Base-by-base conservation (phyloP, 2,113 vertebrate genomes). In the Cephalophus harveyi region DNA sequence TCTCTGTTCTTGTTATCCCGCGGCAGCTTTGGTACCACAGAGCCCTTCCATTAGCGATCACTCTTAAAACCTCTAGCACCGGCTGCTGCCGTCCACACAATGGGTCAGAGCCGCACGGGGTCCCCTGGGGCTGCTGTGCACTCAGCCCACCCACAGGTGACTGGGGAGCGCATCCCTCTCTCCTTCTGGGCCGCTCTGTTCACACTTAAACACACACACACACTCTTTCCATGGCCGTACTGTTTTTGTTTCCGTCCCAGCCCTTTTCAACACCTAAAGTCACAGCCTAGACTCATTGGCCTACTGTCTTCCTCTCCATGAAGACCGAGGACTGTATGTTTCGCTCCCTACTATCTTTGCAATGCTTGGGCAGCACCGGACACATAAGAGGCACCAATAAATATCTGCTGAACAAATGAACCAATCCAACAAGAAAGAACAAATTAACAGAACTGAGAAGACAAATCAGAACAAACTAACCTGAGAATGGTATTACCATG, bases 1-100 rank as follows among this genome's bases (percentile, higher is more conserved):
- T 27, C 10, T 48, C 2, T 7, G 30, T 81, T 6, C 59, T 25
- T 48, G 23, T 17, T 7, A n/a, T n/a, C 62, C 33, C 0, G 0
- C 5, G 23, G 17, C 64, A 67, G 23, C 55, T 40, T 40, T 9
- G 15, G 28, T 13, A 33, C 36, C 54, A 57, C 54, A 46, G 60
- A 91, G 57, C 16, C 57, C 43, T 74, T 81, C n/a, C 10, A 6
- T 13, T 28, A 52, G 9, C 3, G 1, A 2, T 50, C 46, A 28
- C 14, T 14, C 71, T 5, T 0, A 14, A 82, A 89, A 57, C 14
- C 36, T 83, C 40, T 12, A 15, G 15, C 19, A 15, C n/a, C 0
- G 9, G 59, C 9, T 40, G 19, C 50, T 27, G 27, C 14, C 0
- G 5, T 7, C 36, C 33, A 36, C 30, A 79, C 30, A 15, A 4